Evolutionary conservation across 2,888 invertebrate species (phyloP), one percentile per base, ranked within the genome.

Genomic region (Pocota personata): DNA sequence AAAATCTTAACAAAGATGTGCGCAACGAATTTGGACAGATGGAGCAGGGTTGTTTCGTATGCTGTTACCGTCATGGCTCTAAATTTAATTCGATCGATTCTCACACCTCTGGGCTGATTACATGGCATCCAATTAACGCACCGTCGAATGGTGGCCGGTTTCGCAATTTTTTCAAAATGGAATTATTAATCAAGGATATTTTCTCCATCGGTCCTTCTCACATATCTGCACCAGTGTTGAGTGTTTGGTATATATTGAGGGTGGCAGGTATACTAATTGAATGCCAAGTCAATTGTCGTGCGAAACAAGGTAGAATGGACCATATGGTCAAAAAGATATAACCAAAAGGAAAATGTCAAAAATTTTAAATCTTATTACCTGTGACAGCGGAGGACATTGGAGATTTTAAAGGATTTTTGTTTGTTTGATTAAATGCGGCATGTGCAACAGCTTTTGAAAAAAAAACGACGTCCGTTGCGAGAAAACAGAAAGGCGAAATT

Each of bases 1-100:
- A 84, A 84, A 84, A 84, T 76, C 75, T 80, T 80, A 84, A 84
- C 80, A 80, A 80, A 84, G 84, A 84, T 84, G 75, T 84, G 84
- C 84, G 84, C 69, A 84, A 80, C 84, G 80, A 84, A 86, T 86
- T 82, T 62, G 71, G 86, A 82, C 80, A 86, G 58, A 72, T 77
- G 80, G 76, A 80, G 32, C 58, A 6, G 30, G 14, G 14, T 66
- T 58, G 19, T 24, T 64, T 43, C 30, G 7, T 24, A 16, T 46
- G 43, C 16, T 55, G 46, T 32, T 58, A 8, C 52, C 21, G 80
- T 50, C 50, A 66, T 80, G 73, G 66, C 50, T 66, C 35, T 58
- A 66, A 83, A 78, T 84, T 80, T 84, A 80, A 75, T 80, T 86
- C 82, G 82, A 82, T 77, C 66, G 86, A 86, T 86, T 86, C 82